Conservation (phyloP, 2,113 vertebrate genomes). For the Xiphias gladius region DNA sequence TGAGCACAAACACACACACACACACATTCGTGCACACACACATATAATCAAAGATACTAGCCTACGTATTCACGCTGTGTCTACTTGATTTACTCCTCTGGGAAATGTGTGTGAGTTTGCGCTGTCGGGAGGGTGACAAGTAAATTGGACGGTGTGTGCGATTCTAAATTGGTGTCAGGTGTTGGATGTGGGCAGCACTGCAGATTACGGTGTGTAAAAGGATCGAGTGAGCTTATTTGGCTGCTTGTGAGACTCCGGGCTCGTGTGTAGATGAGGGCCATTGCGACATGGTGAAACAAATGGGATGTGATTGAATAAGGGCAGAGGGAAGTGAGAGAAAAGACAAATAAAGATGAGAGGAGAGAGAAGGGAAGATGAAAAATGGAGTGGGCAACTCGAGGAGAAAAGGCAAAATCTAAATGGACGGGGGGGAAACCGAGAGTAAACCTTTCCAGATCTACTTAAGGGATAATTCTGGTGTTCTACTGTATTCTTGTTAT, state of each 20-base stretch:
- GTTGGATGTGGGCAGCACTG: slow-evolving; percentile 19
- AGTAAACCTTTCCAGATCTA: background rate
- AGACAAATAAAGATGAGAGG: slow-evolving; percentile 35
- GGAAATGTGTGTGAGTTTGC: slow-evolving; percentile 24
- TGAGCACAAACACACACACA: slow-evolving; percentile 9
- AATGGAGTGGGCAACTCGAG: slow-evolving; percentile 14
- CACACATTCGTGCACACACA: slow-evolving; percentile 17
- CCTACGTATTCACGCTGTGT: slow-evolving; percentile 49
- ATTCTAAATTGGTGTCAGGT: slow-evolving; percentile 64
- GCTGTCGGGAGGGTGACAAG: slow-evolving; percentile 36
- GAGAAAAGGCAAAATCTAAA: background rate
- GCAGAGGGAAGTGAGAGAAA: slow-evolving; percentile 53
- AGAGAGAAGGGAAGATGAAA: slow-evolving; percentile 21
- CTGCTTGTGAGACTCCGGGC: background rate
- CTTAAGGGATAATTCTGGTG: background rate
- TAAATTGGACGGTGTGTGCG: slow-evolving; percentile 52
- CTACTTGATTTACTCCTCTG: slow-evolving; percentile 54
- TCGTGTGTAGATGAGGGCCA: slow-evolving; percentile 12
- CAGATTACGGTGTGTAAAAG: slow-evolving; percentile 26
- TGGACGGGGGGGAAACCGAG: background rate
- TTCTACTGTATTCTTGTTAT: background rate
- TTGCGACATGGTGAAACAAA: slow-evolving; percentile 65
- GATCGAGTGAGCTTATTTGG: slow-evolving; percentile 34
- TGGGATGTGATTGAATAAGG: slow-evolving; percentile 77
- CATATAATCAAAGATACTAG: slow-evolving; percentile 48